These are phyloP conservation scores for Papilio dardanus DNA, from an alignment of 1,140 invertebrate species.

Conservation along the genomic window DNA sequence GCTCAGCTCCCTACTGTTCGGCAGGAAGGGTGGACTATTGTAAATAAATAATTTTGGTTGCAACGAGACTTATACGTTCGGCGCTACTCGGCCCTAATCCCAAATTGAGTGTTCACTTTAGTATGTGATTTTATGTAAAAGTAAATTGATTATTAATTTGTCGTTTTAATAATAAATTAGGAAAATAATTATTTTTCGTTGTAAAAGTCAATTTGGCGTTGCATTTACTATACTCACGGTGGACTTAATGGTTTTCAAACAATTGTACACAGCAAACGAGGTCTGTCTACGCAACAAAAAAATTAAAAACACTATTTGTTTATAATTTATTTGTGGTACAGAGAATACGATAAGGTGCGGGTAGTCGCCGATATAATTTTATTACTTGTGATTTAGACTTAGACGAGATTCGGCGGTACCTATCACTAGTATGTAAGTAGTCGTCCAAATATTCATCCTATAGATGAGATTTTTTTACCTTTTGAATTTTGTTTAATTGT, in stretches of 20 bases:
- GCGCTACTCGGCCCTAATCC: neutral
- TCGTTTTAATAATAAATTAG: neutral
- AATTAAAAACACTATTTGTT: neutral
- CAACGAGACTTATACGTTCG: slow-evolving; percentile 11
- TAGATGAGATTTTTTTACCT: slow-evolving; percentile 53
- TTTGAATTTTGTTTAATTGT: slow-evolving; percentile 61
- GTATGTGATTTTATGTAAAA: neutral
- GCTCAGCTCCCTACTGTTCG: slow-evolving; percentile 89
- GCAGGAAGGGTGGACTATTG: slow-evolving; percentile 91
- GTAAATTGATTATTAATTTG: neutral
- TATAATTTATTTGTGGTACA: neutral
- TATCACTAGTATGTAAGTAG: slow-evolving; percentile 43
- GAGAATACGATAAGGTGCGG: neutral
- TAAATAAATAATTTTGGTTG: slow-evolving; percentile 56
- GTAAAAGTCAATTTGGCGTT: neutral
- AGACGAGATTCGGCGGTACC: slow-evolving; percentile 49
- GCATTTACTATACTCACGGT: neutral
- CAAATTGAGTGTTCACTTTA: neutral
- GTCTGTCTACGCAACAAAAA: too few relatives aligned
- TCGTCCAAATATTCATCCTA: slow-evolving; percentile 47
- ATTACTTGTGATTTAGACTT: slow-evolving; percentile 68
- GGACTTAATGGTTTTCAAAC: neutral
- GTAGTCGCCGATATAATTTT: slow-evolving; percentile 46
- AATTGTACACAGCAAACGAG: too few relatives aligned
- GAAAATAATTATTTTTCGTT: neutral